Conservation (phyloP, 2,113 vertebrate genomes). For the Gnathonemus longibarbis region DNA sequence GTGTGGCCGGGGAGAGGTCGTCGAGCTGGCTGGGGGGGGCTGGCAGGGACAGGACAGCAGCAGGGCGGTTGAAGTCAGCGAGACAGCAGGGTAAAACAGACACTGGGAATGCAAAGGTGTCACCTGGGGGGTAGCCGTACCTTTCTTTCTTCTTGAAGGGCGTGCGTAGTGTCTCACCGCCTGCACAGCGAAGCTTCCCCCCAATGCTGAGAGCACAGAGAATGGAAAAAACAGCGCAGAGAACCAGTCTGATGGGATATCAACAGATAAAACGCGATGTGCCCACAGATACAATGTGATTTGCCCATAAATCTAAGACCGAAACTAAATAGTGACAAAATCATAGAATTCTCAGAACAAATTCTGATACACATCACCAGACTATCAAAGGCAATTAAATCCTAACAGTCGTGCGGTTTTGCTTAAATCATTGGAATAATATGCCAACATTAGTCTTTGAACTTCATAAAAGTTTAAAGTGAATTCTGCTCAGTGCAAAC, state of each 20-base stretch:
- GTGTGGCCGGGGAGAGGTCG: conserved; percentile 66
- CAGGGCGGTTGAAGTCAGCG: neutral
- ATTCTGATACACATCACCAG: neutral
- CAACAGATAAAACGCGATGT: neutral
- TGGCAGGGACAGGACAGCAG: conserved; percentile 34
- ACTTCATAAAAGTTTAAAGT: neutral
- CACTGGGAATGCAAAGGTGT: neutral
- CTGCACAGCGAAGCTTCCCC: conserved; percentile 44
- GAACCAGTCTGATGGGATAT: neutral
- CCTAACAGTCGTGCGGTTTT: neutral
- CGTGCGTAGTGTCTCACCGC: conserved; percentile 63
- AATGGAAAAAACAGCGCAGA: neutral
- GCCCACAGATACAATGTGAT: neutral
- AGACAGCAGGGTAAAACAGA: neutral
- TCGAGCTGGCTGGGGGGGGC: conserved; percentile 68
- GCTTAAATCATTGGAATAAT: neutral
- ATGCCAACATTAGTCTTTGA: neutral
- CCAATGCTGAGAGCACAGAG: conserved; percentile 29
- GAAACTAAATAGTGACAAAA: neutral
- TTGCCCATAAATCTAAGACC: neutral
- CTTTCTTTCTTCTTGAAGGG: conserved; percentile 48
- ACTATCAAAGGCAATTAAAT: neutral
- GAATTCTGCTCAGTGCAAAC: neutral
- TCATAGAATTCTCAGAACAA: neutral
- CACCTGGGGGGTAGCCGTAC: conserved; percentile 41